Base-by-base conservation (phyloP, 2,888 invertebrate genomes). In the Oscheius sp. region DNA sequence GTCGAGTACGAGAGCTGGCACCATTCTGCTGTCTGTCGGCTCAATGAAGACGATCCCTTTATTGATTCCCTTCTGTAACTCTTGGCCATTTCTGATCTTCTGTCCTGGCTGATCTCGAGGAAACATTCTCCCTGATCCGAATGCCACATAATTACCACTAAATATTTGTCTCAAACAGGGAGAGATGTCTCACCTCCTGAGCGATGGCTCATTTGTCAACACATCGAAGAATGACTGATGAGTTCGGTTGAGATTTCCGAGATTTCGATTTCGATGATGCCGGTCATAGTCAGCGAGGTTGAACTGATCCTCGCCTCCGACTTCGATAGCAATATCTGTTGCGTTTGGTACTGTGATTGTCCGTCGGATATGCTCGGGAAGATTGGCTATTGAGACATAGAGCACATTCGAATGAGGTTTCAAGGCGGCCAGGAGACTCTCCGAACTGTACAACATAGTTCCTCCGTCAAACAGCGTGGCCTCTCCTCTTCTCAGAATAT, bases 31-130 rank as follows among this genome's bases (percentile, higher is more conserved):
- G n/a, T n/a, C 43, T n/a, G 6, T 43, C 7, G 52, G 29, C 61
- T 70, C 59, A 29, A 70, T 70, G 61, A 70, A 70, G 3, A 43
- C 58, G 35, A 72, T 41, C 21, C 63, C 63, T 29, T 72, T 72
- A 55, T 53, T 53, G 1, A 49, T 41, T 16, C 72, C 72, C 9
- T 13, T 9, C 0, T 23, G 12, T 0, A 9, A 16, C 41, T 63
- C 64, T 1, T 72, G 63, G 25, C 72, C 72, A 1, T 46, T 46
- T 21, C 58, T 43, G 1, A 18, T 6, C 6, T 6, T 45, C 1
- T 23, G 3, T 7, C 63, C n/a, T n/a, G 12, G 13, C 9, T 0
- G 25, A 23, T 63, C 25, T n/a, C 25, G 49, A 7, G 63, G 49
- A 55, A 72, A 72, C 18, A 72, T 16, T 41, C 35, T 63, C 9